A percentile compares a stretch with the other conserved stretches of the same genome.
These are phyloP conservation scores for Oxyura jamaicensis DNA, from an alignment of 2,113 vertebrate genomes.

Conservation along the genomic window DNA sequence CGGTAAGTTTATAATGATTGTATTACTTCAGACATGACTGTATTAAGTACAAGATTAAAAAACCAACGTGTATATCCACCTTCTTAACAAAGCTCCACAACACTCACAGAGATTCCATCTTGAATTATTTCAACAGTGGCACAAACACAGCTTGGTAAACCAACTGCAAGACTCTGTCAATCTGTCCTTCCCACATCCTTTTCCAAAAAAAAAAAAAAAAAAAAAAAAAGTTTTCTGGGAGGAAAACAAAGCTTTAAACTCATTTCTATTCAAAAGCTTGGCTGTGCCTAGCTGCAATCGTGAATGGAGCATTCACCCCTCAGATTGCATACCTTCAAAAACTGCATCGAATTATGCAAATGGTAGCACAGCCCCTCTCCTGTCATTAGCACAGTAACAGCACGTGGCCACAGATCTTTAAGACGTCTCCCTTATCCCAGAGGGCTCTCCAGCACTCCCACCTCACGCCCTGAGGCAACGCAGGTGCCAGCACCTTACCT, in stretches of 20 bases:
- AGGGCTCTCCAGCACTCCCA: neutral
- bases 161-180: neutral
- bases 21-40: neutral
- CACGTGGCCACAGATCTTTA: neutral
- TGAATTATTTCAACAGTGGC: neutral
- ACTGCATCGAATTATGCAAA: neutral
- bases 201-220: neutral
- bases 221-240: fast-evolving
- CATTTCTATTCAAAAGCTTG: neutral
- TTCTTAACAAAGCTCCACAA: neutral
- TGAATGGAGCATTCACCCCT: neutral
- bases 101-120: neutral
- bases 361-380: fast-evolving
- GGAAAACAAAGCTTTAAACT: neutral
- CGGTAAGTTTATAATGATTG: neutral
- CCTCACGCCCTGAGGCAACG: neutral
- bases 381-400: neutral
- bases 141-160: neutral
- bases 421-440: neutral
- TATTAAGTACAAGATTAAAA: neutral
- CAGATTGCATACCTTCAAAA: neutral
- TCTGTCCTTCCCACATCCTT: fast-evolving
- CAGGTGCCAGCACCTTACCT: conserved; percentile 65
- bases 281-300: neutral
- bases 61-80: neutral